phyloP scores from a whole-genome alignment of 2,113 vertebrate species.

The Salvelinus sp. region DNA sequence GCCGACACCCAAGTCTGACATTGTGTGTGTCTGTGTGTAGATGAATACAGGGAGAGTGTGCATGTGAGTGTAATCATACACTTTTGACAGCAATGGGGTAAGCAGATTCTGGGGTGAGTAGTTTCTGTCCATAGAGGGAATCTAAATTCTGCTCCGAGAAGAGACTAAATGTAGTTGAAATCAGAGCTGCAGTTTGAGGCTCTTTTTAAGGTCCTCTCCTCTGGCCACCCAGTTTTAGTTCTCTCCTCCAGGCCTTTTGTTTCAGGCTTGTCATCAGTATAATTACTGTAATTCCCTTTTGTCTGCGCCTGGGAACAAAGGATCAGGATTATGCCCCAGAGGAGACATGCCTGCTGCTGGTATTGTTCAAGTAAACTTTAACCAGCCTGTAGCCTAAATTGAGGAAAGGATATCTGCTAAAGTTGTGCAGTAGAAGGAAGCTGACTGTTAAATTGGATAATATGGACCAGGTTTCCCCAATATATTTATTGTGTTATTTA shows the following conservation, averaged over 20 bases:
- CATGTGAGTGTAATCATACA: too few relatives aligned
- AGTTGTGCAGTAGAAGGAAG: not conserved
- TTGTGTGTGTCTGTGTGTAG: not conserved
- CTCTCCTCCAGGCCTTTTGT: slow-evolving; percentile 15
- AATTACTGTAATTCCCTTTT: slow-evolving; percentile 59
- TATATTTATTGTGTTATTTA: not conserved
- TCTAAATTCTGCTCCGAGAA: not conserved
- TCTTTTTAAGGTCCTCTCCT: not conserved
- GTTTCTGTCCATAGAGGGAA: too few relatives aligned
- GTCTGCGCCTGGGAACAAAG: slow-evolving; percentile 50
- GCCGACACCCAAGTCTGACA: slow-evolving; percentile 5
- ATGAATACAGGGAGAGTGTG: too few relatives aligned
- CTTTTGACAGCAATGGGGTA: too few relatives aligned
- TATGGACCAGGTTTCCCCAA: not conserved
- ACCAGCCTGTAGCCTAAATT: not conserved
- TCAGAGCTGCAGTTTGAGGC: not conserved
- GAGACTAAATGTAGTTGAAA: not conserved
- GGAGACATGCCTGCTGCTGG: slow-evolving; percentile 25
- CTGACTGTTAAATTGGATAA: too few relatives aligned
- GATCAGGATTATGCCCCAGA: slow-evolving; percentile 39
- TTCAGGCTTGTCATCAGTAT: slow-evolving; percentile 36
- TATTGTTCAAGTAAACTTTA: not conserved
- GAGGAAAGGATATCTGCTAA: not conserved
- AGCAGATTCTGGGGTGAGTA: too few relatives aligned
- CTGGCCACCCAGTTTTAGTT: slow-evolving; percentile 24